Conservation (phyloP, 1,140 invertebrate genomes). For the Aphelinus atriplicis region DNA sequence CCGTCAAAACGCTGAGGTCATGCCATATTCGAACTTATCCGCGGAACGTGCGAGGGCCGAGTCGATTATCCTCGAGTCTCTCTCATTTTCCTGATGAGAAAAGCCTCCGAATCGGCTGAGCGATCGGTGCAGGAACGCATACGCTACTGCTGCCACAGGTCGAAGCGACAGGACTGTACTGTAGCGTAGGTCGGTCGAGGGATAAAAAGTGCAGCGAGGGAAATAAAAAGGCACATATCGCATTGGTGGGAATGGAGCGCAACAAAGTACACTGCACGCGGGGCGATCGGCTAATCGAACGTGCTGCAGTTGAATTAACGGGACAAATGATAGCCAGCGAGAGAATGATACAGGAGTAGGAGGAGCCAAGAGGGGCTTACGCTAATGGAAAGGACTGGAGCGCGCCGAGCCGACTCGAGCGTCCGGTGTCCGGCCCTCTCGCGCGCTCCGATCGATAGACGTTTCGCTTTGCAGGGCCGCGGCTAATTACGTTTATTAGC, state of each 20-base stretch:
- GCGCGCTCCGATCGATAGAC: conserved; percentile 55
- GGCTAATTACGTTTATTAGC: conserved; percentile 65
- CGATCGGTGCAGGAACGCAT: too few species aligned
- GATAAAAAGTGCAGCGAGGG: too few species aligned
- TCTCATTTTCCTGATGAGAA: conserved; percentile 55
- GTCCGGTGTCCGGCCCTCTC: conserved; percentile 35
- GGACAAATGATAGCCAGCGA: conserved; percentile 40
- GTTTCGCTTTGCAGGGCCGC: conserved; percentile 52
- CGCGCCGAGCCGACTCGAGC: too few species aligned
- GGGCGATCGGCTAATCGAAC: neutral
- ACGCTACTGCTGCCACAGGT: too few species aligned
- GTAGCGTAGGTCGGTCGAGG: too few species aligned
- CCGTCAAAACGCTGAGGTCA: conserved; percentile 40
- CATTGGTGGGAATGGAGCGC: too few species aligned
- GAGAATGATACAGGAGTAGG: conserved; percentile 43
- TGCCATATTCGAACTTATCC: too few species aligned
- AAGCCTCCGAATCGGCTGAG: conserved; percentile 29
- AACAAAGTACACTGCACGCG: too few species aligned
- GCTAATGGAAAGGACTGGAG: conserved; percentile 55
- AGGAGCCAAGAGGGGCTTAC: conserved; percentile 39
- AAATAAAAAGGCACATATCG: too few species aligned
- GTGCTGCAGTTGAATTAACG: conserved; percentile 29
- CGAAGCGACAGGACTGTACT: too few species aligned
- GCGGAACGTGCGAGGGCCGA: conserved; percentile 3
- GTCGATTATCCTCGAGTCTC: conserved; percentile 57